Evolutionary conservation across 2,797 vertebrate species (phyloP).

Genomic region (Enteromius fasciolatus): DNA sequence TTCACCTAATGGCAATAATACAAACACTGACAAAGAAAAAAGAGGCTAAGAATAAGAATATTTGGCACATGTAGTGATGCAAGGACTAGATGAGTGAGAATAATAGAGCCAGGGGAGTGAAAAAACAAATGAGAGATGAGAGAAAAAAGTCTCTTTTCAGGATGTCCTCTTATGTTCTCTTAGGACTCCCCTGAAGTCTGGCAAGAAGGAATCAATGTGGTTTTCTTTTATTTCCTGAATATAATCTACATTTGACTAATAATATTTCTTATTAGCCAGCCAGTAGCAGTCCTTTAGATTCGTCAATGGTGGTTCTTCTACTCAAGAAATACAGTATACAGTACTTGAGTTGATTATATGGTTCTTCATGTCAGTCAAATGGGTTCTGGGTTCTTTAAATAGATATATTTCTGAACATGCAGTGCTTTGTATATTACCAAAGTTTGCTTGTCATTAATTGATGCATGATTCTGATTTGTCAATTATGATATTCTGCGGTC

Average conservation of each 20-base stretch:
- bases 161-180: slow-evolving; percentile 27
- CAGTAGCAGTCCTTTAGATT: background rate
- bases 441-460: background rate
- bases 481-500: background rate
- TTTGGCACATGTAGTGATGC: slow-evolving; percentile 5
- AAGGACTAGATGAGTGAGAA: slow-evolving; percentile 24
- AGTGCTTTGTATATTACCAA: background rate
- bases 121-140: background rate
- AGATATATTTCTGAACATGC: background rate
- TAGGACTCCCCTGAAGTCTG: background rate
- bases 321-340: too few species aligned
- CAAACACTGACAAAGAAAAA: slow-evolving; percentile 17
- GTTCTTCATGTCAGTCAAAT: background rate
- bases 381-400: background rate
- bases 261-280: slow-evolving; percentile 6
- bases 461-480: background rate
- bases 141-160: slow-evolving; percentile 11
- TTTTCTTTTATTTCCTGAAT: slow-evolving; percentile 8
- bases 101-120: slow-evolving; percentile 3
- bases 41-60: slow-evolving; percentile 36
- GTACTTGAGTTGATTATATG: background rate
- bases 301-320: background rate
- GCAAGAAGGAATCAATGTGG: background rate
- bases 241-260: background rate
- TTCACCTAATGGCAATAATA: slow-evolving; percentile 32